Evolutionary conservation across 2,113 vertebrate genomes (phyloP).

Genomic region (Gila orcuttii): DNA sequence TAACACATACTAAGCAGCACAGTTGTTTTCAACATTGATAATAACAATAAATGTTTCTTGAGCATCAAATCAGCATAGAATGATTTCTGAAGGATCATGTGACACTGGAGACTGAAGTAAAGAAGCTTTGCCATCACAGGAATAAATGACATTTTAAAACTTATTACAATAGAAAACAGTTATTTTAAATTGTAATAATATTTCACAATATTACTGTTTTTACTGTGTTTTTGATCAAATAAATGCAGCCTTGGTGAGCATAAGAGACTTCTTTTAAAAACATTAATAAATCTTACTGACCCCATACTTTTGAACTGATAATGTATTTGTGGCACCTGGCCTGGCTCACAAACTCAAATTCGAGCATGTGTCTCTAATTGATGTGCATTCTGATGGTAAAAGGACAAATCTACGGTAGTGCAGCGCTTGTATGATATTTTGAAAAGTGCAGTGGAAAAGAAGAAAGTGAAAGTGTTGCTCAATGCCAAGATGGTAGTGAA

Average conservation of each 20-base stretch:
- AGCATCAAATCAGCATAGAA: not conserved
- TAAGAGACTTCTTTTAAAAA: not conserved
- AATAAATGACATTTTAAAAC: too few species aligned
- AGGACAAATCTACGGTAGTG: not conserved
- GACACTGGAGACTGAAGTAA: not conserved
- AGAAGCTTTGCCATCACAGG: too few species aligned
- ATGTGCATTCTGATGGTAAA: not conserved
- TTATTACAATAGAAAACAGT: too few species aligned
- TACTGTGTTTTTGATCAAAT: not conserved
- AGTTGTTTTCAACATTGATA: not conserved
- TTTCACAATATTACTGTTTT: not conserved
- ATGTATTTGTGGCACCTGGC: not conserved
- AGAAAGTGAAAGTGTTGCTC: not conserved
- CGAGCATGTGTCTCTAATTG: too few species aligned
- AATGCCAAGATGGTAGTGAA: conserved; percentile 3
- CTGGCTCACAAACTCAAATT: not conserved
- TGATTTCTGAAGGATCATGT: not conserved
- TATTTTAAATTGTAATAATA: not conserved
- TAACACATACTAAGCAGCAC: not conserved
- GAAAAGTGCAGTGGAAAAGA: not conserved
- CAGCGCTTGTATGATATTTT: not conserved
- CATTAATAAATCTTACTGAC: not conserved
- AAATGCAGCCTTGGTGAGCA: not conserved
- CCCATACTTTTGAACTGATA: not conserved
- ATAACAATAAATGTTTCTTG: not conserved